Conservation (phyloP, 1,140 invertebrate species). For the Saccostrea cuccullata region DNA sequence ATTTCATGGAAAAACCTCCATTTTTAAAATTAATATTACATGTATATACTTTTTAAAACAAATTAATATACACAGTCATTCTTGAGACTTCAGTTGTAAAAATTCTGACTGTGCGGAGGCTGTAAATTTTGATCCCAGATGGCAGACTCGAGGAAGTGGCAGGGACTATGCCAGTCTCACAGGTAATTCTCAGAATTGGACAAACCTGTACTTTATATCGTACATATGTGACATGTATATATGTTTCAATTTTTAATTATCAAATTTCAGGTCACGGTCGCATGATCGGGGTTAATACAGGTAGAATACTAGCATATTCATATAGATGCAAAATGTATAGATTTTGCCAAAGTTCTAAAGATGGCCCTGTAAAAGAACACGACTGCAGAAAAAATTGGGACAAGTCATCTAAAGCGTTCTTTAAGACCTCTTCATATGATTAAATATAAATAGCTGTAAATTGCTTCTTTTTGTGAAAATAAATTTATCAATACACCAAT, state of each 20-base stretch:
- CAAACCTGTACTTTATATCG: too few species aligned
- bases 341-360: slow-evolving; percentile 9
- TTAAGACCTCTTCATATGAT: too few species aligned
- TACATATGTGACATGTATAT: background rate
- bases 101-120: background rate
- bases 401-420: too few species aligned
- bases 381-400: background rate
- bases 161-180: background rate
- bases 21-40: too few species aligned
- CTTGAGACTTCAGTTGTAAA: background rate
- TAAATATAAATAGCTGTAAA: too few species aligned
- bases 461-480: too few species aligned
- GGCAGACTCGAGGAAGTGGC: slow-evolving; percentile 42
- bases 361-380: background rate
- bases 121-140: slow-evolving; percentile 38
- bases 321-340: slow-evolving; percentile 20
- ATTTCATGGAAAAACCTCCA: too few species aligned
- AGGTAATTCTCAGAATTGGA: background rate
- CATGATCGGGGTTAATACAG: slow-evolving; percentile 39
- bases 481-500: too few species aligned
- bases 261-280: slow-evolving; percentile 23
- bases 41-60: background rate
- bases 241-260: too few species aligned
- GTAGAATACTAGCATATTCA: slow-evolving; percentile 32
- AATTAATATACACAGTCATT: background rate